phyloP scores from a whole-genome alignment of 2,888 invertebrate species.

The Diaperis boleti region DNA sequence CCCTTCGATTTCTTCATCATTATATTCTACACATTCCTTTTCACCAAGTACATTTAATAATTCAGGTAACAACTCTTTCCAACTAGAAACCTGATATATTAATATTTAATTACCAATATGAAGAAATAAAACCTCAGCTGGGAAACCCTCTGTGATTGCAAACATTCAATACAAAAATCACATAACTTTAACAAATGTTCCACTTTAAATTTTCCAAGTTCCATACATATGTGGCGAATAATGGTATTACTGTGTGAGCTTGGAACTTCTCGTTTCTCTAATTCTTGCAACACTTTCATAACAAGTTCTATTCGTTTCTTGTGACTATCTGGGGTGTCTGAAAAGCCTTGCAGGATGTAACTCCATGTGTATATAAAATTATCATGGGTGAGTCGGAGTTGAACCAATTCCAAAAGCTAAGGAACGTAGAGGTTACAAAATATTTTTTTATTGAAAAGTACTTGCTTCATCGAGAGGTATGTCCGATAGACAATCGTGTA shows the following conservation, averaged over 20 bases:
- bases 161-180: slow-evolving; percentile 69
- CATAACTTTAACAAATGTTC: slow-evolving; percentile 70
- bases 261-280: slow-evolving; percentile 55
- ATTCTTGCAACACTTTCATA: slow-evolving; percentile 54
- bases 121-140: slow-evolving; percentile 69
- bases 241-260: slow-evolving; percentile 66
- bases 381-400: slow-evolving; percentile 49
- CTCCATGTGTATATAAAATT: slow-evolving; percentile 58
- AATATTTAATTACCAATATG: too few relatives aligned
- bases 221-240: slow-evolving; percentile 67
- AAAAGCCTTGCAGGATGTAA: slow-evolving; percentile 58
- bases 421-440: neutral
- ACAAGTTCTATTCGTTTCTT: slow-evolving; percentile 57
- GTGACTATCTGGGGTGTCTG: slow-evolving; percentile 53
- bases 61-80: slow-evolving; percentile 78
- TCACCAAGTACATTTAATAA: slow-evolving; percentile 70
- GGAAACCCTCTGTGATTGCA: slow-evolving; percentile 68
- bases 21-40: slow-evolving; percentile 69
- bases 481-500: slow-evolving; percentile 52
- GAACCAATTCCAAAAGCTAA: slow-evolving; percentile 54
- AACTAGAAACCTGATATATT: slow-evolving; percentile 71
- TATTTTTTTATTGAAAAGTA: too few relatives aligned
- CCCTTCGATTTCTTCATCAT: slow-evolving; percentile 71
- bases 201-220: slow-evolving; percentile 68
- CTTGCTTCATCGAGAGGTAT: slow-evolving; percentile 42